Percentiles rank a stretch among this genome's conserved stretches.
Evolutionary conservation across 2,797 vertebrate genomes (phyloP).

Genomic region (Phrynocephalus guinanensis): DNA sequence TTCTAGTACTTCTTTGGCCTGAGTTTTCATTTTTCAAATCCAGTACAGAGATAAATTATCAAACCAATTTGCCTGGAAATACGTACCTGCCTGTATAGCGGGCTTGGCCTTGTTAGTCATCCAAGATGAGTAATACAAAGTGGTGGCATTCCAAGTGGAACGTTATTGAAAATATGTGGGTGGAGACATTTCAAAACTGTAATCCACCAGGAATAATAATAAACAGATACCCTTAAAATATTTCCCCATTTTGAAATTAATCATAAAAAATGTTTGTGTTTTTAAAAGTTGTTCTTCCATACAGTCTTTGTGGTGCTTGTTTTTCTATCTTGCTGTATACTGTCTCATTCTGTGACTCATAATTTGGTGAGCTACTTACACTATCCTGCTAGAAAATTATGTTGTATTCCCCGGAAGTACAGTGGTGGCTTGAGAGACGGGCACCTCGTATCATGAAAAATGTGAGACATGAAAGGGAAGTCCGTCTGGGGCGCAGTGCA

Average conservation of each 20-base stretch:
- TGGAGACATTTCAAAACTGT: constrained; percentile 9
- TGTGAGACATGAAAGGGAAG: no score
- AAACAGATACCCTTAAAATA: not conserved
- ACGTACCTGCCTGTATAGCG: not conserved
- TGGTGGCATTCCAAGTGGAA: not conserved
- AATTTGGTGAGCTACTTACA: no score
- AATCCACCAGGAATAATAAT: not conserved
- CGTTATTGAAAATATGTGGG: not conserved
- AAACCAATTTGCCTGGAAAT: not conserved
- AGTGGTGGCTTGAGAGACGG: no score
- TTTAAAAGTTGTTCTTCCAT: not conserved
- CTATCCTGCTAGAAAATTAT: no score
- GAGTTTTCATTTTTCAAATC: not conserved
- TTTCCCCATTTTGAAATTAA: not conserved
- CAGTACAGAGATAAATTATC: not conserved
- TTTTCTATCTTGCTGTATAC: not conserved
- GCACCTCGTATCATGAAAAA: no score
- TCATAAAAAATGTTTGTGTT: not conserved
- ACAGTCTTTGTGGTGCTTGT: not conserved
- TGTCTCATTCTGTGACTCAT: no score
- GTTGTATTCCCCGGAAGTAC: no score
- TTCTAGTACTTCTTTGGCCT: not conserved
- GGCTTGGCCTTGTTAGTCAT: not conserved
- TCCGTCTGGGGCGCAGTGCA: no score
- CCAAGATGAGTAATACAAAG: not conserved